Percentiles rank a stretch among this genome's conserved stretches.
Conservation (phyloP, 2,797 vertebrate genomes). For the Eleutherodactylus coqui region DNA sequence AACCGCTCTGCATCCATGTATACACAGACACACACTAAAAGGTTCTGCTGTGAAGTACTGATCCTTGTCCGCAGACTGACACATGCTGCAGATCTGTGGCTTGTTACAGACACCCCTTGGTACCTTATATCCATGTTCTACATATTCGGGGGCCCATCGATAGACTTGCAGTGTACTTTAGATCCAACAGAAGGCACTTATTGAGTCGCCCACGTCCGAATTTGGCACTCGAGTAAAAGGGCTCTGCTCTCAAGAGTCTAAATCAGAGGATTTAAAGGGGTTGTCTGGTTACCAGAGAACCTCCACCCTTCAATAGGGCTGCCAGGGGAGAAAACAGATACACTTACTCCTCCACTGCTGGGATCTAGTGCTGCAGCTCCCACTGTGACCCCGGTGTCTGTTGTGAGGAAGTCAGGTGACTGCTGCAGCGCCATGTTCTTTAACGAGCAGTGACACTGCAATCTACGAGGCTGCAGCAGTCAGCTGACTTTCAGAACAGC, state of each 20-base stretch:
- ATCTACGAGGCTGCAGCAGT: no score
- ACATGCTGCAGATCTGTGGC: neutral
- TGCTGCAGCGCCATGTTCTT: no score
- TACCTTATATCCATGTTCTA: neutral
- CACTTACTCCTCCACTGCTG: no score
- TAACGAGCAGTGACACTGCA: no score
- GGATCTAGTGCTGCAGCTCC: no score
- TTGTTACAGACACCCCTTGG: neutral
- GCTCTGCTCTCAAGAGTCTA: neutral
- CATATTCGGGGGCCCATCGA: neutral
- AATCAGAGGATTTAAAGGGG: no score
- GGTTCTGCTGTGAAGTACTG: neutral
- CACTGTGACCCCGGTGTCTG: no score
- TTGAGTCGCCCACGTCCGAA: neutral
- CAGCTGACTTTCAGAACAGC: no score
- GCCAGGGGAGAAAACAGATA: no score
- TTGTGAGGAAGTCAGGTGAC: no score
- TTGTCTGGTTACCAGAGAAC: no score
- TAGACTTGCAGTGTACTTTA: slow-evolving; percentile 31
- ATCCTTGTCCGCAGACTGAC: neutral
- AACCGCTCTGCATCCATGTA: slow-evolving; percentile 74
- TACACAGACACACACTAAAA: slow-evolving; percentile 70
- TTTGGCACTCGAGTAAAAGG: slow-evolving; percentile 41
- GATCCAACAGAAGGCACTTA: slow-evolving; percentile 38
- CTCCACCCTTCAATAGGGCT: no score